These are phyloP conservation scores for Nycticebus coucang DNA, from an alignment of 2,113 vertebrate genomes.

Conservation along the genomic window DNA sequence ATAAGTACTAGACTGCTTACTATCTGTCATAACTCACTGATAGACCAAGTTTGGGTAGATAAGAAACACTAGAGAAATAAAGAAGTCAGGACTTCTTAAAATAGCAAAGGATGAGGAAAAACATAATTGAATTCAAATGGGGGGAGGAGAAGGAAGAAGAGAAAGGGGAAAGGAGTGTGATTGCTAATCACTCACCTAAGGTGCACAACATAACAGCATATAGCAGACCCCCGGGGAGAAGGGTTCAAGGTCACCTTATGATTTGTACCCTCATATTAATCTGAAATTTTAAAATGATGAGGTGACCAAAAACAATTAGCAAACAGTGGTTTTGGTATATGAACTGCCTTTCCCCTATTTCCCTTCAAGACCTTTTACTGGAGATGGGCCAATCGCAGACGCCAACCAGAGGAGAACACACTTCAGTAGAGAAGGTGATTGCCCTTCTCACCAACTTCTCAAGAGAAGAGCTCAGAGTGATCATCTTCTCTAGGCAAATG, in stretches of 20 bases:
- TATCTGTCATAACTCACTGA: constrained; percentile 19
- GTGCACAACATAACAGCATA: no score
- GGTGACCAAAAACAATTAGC: neutral
- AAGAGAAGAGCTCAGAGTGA: neutral
- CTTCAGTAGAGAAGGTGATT: neutral
- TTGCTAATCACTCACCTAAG: no score
- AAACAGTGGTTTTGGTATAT: neutral
- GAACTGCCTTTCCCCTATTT: neutral
- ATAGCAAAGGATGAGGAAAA: neutral
- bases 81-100: neutral
- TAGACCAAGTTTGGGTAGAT: neutral
- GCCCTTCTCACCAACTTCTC: neutral
- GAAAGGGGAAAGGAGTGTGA: no score
- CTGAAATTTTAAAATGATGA: no score
- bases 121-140: no score
- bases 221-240: no score
- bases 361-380: neutral
- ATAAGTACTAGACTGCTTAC: neutral
- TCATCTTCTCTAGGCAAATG: neutral
- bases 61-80: constrained; percentile 20
- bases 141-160: no score
- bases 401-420: neutral
- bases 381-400: neutral
- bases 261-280: no score
- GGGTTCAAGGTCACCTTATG: no score